phyloP scores from a whole-genome alignment of 2,113 vertebrate genomes.

The Rattus rattus region DNA sequence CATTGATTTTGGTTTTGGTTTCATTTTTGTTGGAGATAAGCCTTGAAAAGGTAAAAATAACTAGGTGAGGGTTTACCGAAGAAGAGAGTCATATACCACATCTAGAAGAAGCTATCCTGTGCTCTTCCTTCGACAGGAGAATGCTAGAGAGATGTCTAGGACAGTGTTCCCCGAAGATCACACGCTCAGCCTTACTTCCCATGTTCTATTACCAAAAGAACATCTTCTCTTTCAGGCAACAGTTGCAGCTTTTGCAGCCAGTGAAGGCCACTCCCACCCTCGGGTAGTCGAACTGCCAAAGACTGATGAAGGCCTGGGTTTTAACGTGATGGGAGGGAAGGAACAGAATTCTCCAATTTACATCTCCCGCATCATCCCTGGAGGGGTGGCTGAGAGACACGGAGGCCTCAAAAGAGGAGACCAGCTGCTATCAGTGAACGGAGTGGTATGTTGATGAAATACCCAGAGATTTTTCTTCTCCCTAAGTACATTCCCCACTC shows the following conservation, averaged over 20 bases:
- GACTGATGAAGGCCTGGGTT: conserved; percentile 99
- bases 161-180: not conserved
- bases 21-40: not conserved
- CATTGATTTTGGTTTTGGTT: not conserved
- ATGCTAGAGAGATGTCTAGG: conserved; percentile 31
- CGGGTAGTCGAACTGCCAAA: conserved; percentile 98
- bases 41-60: not conserved
- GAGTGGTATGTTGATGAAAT: conserved; percentile 92
- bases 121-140: conserved; percentile 69
- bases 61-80: not conserved
- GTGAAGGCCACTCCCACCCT: conserved; percentile 98
- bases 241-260: conserved; percentile 98
- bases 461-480: conserved; percentile 22
- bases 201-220: conserved; percentile 70
- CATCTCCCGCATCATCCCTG: conserved; percentile 99
- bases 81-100: not conserved
- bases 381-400: conserved; percentile 97
- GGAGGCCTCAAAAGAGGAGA: conserved; percentile 99
- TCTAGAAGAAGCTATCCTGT: conserved; percentile 1
- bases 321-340: conserved; percentile 99
- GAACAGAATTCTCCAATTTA: conserved; percentile 99
- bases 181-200: not conserved
- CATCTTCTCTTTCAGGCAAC: conserved; percentile 92
- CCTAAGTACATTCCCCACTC: not conserved
- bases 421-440: conserved; percentile 98